Percentiles rank a stretch among this genome's conserved stretches.
These are phyloP conservation scores for Botrylloides violaceus DNA, from an alignment of 23 tunicate species.

Conservation along the genomic window DNA sequence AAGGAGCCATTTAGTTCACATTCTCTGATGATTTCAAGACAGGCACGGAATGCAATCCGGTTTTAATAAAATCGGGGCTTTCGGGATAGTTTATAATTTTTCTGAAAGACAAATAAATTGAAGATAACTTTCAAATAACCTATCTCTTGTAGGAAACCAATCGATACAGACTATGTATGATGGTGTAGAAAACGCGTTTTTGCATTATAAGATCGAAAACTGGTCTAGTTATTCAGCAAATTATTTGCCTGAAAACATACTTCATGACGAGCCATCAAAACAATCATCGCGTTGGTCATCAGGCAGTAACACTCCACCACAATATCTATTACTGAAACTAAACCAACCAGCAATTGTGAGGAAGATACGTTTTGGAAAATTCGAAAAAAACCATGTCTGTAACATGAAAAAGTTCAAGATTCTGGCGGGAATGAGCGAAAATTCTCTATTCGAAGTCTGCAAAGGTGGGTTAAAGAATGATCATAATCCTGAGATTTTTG, in stretches of 20 bases:
- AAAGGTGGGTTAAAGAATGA: conserved; percentile 80
- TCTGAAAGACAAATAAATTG: no score
- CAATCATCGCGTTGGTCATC: conserved; percentile 94
- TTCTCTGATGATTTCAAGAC: no score
- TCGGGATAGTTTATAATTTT: no score
- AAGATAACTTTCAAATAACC: no score
- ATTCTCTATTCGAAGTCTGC: conserved; percentile 39
- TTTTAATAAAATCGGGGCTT: no score
- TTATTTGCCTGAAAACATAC: conserved; percentile 27
- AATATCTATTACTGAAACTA: conserved; percentile 49
- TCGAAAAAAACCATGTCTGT: conserved; percentile 81
- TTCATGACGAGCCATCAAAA: conserved; percentile 44
- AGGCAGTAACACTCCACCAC: conserved; percentile 62
- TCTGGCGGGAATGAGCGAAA: conserved; percentile 62
- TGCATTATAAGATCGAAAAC: not conserved
- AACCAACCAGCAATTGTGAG: conserved; percentile 46
- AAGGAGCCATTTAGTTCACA: no score
- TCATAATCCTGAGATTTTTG: conserved; percentile 63
- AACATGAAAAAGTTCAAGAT: conserved; percentile 79
- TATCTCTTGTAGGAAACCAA: no score
- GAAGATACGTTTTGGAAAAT: conserved; percentile 70
- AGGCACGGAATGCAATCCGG: no score
- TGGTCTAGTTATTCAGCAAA: not conserved
- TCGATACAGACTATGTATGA: not conserved
- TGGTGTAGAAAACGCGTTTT: not conserved